phyloP scores from a whole-genome alignment of 1,140 invertebrate genomes.

The Saccostrea cuccullata region DNA sequence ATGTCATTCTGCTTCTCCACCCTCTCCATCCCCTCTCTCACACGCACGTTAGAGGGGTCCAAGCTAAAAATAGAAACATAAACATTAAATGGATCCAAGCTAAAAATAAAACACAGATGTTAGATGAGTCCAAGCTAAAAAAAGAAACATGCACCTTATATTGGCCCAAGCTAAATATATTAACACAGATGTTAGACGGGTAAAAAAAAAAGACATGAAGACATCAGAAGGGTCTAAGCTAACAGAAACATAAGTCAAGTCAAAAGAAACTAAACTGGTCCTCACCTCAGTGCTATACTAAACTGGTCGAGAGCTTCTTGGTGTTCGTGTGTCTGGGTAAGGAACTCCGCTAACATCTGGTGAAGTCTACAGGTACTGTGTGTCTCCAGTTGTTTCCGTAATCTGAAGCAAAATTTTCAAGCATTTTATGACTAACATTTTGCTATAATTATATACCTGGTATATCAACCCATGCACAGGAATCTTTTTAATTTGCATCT shows the following conservation, averaged over 20 bases:
- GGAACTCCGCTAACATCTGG: conserved; percentile 85
- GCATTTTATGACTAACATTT: too few relatives aligned
- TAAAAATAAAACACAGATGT: too few relatives aligned
- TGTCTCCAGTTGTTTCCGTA: conserved; percentile 83
- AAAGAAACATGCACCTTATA: too few relatives aligned
- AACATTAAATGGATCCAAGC: too few relatives aligned
- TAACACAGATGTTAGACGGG: too few relatives aligned
- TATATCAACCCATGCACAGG: too few relatives aligned
- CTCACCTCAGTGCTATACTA: conserved; percentile 84
- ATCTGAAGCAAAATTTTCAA: conserved; percentile 72
- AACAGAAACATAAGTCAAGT: conserved; percentile 84
- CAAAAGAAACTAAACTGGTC: conserved; percentile 78
- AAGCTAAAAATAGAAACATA: conserved; percentile 21
- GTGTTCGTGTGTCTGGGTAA: conserved; percentile 81
- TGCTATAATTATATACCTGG: too few relatives aligned
- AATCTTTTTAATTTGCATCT: too few relatives aligned
- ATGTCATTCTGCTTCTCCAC: conserved; percentile 83
- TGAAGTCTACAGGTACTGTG: conserved; percentile 85
- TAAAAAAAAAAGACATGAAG: too few relatives aligned
- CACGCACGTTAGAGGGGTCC: conserved; percentile 85
- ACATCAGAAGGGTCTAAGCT: too few relatives aligned
- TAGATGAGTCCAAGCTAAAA: too few relatives aligned
- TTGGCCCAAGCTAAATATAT: too few relatives aligned
- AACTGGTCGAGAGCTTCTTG: conserved; percentile 87
- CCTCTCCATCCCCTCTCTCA: conserved; percentile 85